Evolutionary conservation across 2,797 vertebrate species (phyloP).

Genomic region (Crossoptilon crossoptilon): DNA sequence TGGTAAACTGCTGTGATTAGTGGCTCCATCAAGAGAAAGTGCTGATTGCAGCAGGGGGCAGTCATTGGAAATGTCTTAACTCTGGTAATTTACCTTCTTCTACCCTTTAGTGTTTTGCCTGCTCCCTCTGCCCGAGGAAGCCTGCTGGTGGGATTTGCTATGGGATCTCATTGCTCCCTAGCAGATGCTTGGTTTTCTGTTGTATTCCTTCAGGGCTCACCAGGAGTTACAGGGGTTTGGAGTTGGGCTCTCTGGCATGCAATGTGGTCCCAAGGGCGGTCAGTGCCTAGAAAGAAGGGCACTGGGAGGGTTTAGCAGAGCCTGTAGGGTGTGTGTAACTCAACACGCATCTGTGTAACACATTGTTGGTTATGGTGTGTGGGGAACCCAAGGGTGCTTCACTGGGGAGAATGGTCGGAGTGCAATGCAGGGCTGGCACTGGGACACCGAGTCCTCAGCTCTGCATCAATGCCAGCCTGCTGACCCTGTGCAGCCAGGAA

Average conservation of each 20-base stretch:
- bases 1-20: constrained; percentile 63
- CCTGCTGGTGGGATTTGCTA: constrained; percentile 11
- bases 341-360: not conserved
- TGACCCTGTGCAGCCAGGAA: not conserved
- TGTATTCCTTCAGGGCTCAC: not conserved
- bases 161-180: not conserved
- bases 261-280: not conserved
- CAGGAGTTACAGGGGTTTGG: not conserved
- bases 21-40: constrained; percentile 62
- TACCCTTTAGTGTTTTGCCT: not conserved
- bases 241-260: not conserved
- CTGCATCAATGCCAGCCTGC: not conserved
- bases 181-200: not conserved
- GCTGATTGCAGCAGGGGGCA: constrained; percentile 66
- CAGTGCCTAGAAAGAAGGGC: not conserved
- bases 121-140: constrained; percentile 4
- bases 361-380: accelerated
- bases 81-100: constrained; percentile 58
- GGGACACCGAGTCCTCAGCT: not conserved
- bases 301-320: not conserved
- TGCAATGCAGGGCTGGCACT: not conserved
- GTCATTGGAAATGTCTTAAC: constrained; percentile 66
- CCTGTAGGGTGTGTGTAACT: not conserved
- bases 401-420: accelerated
- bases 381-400: accelerated